These are phyloP conservation scores for Trichopoda pennipes DNA, from an alignment of 2,888 invertebrate genomes.

Conservation along the genomic window DNA sequence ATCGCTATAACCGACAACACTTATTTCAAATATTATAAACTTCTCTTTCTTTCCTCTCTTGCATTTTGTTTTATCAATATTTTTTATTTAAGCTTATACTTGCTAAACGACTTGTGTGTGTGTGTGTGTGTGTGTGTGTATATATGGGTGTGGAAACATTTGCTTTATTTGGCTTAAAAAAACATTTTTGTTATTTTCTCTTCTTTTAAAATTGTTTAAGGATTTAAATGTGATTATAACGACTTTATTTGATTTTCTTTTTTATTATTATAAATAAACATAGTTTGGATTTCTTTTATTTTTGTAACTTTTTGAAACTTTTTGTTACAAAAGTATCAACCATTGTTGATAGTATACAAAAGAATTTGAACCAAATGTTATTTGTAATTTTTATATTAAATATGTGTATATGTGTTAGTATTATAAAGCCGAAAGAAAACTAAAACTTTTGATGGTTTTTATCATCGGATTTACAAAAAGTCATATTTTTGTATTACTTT, in stretches of 20 bases:
- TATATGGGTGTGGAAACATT: neutral
- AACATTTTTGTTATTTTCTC: slow-evolving; percentile 14
- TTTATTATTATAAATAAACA: neutral
- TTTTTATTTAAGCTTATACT: neutral
- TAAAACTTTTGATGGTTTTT: slow-evolving; percentile 58
- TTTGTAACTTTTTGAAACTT: slow-evolving; percentile 36
- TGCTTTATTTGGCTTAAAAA: slow-evolving; percentile 54
- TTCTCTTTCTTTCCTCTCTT: neutral
- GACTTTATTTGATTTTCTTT: slow-evolving; percentile 32
- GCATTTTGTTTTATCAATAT: neutral
- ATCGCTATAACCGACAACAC: too few species aligned
- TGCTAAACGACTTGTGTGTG: neutral
- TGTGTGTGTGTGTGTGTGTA: neutral
- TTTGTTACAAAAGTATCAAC: slow-evolving; percentile 32
- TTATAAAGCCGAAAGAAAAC: slow-evolving; percentile 41
- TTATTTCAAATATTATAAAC: neutral
- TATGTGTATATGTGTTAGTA: neutral
- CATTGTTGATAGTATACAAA: slow-evolving; percentile 46
- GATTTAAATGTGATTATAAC: slow-evolving; percentile 65
- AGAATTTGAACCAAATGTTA: slow-evolving; percentile 42
- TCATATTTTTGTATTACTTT: slow-evolving; percentile 6
- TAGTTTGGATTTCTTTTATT: slow-evolving; percentile 10
- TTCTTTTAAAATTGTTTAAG: slow-evolving; percentile 61
- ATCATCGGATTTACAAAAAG: slow-evolving; percentile 8
- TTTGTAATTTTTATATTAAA: slow-evolving; percentile 22